Evolutionary conservation across 1,140 invertebrate genomes (phyloP).

Genomic region (Drosophila athabasca): DNA sequence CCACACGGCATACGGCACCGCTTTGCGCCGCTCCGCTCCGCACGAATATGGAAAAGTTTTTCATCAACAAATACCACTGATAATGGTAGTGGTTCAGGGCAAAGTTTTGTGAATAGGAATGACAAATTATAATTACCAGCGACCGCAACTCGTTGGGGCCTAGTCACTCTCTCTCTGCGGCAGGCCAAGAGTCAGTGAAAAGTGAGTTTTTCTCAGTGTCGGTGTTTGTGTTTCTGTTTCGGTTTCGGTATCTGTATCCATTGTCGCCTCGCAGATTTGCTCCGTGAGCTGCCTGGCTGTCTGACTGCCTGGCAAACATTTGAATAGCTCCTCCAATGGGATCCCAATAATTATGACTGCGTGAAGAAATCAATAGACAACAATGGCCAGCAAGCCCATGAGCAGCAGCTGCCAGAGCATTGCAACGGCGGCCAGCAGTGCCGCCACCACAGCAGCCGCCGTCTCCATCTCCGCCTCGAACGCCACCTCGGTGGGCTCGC

Average conservation of each 20-base stretch:
- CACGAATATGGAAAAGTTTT: constrained; percentile 74
- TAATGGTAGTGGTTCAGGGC: constrained; percentile 44
- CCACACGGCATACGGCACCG: constrained; percentile 48
- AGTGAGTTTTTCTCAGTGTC: constrained; percentile 5
- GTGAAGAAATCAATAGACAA: constrained; percentile 73
- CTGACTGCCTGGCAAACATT: background rate
- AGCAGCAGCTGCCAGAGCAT: constrained; percentile 82
- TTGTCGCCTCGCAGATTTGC: constrained; percentile 31
- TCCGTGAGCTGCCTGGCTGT: too few species aligned
- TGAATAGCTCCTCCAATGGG: constrained; percentile 19
- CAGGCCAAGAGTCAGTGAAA: background rate
- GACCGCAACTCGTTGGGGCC: constrained; percentile 1
- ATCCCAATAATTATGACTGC: constrained; percentile 63
- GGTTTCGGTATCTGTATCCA: constrained; percentile 46
- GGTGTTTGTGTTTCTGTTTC: constrained; percentile 8
- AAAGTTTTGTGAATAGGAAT: constrained; percentile 52
- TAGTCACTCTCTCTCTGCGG: constrained; percentile 25
- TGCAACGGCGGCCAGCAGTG: constrained; percentile 66
- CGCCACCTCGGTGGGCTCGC: constrained; percentile 70
- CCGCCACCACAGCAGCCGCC: constrained; percentile 61
- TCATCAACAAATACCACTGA: constrained; percentile 50
- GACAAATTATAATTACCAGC: constrained; percentile 59
- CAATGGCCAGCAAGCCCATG: constrained; percentile 63
- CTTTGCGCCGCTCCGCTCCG: constrained; percentile 14
- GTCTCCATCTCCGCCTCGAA: constrained; percentile 70